These are phyloP conservation scores for Chionoecetes opilio DNA, from an alignment of 1,140 invertebrate species.

Conservation along the genomic window DNA sequence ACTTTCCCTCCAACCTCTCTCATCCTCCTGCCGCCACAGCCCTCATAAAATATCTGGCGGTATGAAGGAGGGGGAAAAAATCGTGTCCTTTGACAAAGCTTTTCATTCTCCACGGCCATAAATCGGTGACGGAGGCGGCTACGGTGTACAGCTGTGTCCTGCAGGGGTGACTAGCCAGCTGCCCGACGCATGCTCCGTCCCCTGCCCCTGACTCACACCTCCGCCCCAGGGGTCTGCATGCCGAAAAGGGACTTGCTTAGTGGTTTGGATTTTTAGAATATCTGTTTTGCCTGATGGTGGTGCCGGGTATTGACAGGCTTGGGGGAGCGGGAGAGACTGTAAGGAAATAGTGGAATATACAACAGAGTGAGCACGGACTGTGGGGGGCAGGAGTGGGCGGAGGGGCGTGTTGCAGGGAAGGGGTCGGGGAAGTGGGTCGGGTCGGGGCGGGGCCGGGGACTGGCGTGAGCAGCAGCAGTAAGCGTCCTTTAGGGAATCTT, in stretches of 20 bases:
- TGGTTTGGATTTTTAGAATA: background rate
- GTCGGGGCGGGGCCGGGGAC: background rate
- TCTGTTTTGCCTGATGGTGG: background rate
- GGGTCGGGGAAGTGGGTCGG: background rate
- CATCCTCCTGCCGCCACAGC: slow-evolving; percentile 11
- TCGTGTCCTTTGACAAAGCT: slow-evolving; percentile 29
- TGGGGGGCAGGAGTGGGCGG: background rate
- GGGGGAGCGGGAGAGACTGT: background rate
- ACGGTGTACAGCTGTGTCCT: background rate
- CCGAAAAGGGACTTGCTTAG: background rate
- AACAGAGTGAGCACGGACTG: background rate
- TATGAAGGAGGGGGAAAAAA: background rate
- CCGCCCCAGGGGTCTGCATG: background rate
- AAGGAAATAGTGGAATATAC: background rate
- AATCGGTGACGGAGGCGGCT: slow-evolving; percentile 23
- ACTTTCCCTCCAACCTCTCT: background rate
- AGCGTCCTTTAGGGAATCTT: slow-evolving; percentile 52
- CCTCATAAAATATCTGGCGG: slow-evolving; percentile 30
- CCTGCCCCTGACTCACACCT: background rate
- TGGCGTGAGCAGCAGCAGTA: slow-evolving; percentile 49
- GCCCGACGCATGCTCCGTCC: background rate
- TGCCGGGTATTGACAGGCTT: background rate
- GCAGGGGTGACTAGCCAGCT: background rate
- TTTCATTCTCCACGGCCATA: slow-evolving; percentile 19
- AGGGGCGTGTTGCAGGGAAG: background rate